Percentiles rank a stretch among this genome's conserved stretches.
phyloP scores from a whole-genome alignment of 2,888 invertebrate species.

The Dorcus hopei region DNA sequence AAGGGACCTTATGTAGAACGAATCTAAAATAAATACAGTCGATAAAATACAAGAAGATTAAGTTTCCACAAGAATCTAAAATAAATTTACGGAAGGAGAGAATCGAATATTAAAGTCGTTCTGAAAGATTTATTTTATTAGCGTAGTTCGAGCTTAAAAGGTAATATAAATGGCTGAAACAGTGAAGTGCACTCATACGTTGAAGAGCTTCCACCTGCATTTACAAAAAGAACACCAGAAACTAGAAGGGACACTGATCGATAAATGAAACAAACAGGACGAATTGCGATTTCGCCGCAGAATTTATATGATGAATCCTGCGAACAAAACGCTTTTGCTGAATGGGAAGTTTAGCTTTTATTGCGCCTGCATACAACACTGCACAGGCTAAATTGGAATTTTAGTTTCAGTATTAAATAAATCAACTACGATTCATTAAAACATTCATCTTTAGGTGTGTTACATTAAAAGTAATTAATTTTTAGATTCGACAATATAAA shows the following conservation, averaged over 20 bases:
- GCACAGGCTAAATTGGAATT: not conserved
- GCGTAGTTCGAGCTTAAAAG: slow-evolving; percentile 8
- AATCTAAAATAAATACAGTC: too few species aligned
- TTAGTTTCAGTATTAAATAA: too few species aligned
- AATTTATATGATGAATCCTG: slow-evolving; percentile 4
- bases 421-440: too few species aligned
- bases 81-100: too few species aligned
- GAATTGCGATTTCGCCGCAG: slow-evolving; percentile 3
- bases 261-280: not conserved
- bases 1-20: too few species aligned
- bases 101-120: not conserved
- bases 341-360: slow-evolving; percentile 1
- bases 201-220: slow-evolving; percentile 8
- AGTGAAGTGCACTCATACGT: slow-evolving; percentile 11
- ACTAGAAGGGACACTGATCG: slow-evolving; percentile 3
- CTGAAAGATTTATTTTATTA: not conserved
- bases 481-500: too few species aligned
- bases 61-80: too few species aligned
- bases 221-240: slow-evolving; percentile 5
- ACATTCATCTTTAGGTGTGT: too few species aligned
- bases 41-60: too few species aligned
- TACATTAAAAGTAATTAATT: too few species aligned
- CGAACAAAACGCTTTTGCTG: slow-evolving; percentile 5
- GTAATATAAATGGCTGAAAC: slow-evolving; percentile 12
- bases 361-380: not conserved